Base-by-base conservation (phyloP, 2,113 vertebrate genomes). In the Fukomys damarensis region DNA sequence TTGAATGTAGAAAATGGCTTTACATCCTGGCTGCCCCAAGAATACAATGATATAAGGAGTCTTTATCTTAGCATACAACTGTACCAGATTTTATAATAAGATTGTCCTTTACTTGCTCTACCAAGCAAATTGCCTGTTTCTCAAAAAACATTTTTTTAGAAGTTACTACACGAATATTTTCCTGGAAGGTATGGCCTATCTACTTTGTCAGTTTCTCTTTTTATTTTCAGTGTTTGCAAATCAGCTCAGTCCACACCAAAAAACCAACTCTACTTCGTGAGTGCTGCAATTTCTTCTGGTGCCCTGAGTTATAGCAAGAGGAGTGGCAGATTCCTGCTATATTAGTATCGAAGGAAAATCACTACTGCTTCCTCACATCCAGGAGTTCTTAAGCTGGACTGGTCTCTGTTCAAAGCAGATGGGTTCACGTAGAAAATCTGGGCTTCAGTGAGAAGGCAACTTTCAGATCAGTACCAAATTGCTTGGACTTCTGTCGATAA, bases 41-140 rank as follows among this genome's bases (percentile, higher is more conserved):
- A 92, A 96, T 86, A 58, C 76, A 95, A 91, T 96, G 93, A 32
- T 96, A 80, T 79, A 94, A 96, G 87, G 85, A 97, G 96, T 97
- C 97, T 88, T 98, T 97, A 94, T 97, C 89, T 97, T 93, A 63
- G 95, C 81, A 98, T 97, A 98, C 95, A 97, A 98, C 86, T 94
- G 46, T 77, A 86, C 92, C 89, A 97, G 96, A 58, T 41, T 88
- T 96, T 87, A 61, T 97, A 97, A 97, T 97, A 98, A 98, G 72
- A 98, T 97, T 97, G 88, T 92, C 96, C 95, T 97, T 98, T 91
- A 97, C 97, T 98, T 3, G 0, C 94, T 98, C 83, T 97, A 96
- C 98, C 97, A 98, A 98, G 97, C 91, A 97, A 98, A 98, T 97
- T 96, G 97, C 97, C 96, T 97, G 96, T 98, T 98, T 98, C 92